Conservation (phyloP, 2,888 invertebrate species). For the Sisyra terminalis region DNA sequence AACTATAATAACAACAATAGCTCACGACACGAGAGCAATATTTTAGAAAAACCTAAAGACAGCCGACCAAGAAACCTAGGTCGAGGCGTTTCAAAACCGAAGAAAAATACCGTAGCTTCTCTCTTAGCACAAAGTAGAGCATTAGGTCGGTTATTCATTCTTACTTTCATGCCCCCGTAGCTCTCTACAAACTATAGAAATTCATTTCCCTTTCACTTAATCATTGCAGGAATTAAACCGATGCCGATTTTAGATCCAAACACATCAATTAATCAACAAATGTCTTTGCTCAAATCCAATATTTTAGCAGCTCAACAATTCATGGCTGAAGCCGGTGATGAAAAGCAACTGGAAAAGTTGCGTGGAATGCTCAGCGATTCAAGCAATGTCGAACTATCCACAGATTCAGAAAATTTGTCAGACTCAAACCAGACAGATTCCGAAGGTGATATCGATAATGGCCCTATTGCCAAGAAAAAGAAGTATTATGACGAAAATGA, state of each 20-base stretch:
- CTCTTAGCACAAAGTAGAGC: constrained; percentile 74
- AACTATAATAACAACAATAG: constrained; percentile 15
- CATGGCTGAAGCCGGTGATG: constrained; percentile 20
- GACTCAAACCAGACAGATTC: constrained; percentile 41
- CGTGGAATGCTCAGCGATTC: constrained; percentile 36
- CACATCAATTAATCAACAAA: constrained; percentile 36
- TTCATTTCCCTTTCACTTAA: not conserved
- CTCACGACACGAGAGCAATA: constrained; percentile 18
- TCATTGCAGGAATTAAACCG: constrained; percentile 42
- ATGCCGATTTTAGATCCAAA: constrained; percentile 40
- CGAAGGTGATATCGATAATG: constrained; percentile 27
- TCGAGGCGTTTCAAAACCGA: constrained; percentile 75
- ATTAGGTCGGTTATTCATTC: constrained; percentile 29
- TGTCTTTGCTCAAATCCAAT: constrained; percentile 36
- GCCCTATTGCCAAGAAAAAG: constrained; percentile 24
- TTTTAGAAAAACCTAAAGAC: constrained; percentile 34
- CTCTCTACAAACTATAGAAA: not conserved
- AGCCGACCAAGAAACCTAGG: constrained; percentile 71
- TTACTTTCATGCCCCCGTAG: not conserved
- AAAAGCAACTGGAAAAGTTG: constrained; percentile 33
- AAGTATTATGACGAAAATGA: constrained; percentile 39
- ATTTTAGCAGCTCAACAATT: constrained; percentile 53
- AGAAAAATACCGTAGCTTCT: constrained; percentile 85
- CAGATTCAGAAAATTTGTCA: constrained; percentile 40
- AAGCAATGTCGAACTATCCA: constrained; percentile 36